Percentiles rank a stretch among this genome's conserved stretches.
Conservation (phyloP, 2,888 invertebrate genomes). For the Drosophila lacicola region DNA sequence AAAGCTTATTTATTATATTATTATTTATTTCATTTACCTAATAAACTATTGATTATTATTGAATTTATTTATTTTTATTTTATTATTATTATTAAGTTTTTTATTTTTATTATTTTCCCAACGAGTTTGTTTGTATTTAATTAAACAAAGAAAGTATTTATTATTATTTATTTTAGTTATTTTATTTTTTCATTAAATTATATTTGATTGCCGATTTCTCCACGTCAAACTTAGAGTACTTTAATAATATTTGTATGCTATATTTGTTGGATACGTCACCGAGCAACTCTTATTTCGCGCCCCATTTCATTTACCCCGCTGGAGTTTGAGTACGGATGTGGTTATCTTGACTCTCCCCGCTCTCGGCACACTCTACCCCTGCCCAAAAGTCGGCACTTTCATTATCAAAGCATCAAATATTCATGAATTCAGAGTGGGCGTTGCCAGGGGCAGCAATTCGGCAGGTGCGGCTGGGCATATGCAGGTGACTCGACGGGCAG, state of each 20-base stretch:
- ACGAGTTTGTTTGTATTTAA: too few species aligned
- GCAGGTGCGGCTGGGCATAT: not conserved
- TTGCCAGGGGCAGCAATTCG: not conserved
- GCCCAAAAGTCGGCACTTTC: conserved; percentile 30
- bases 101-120: too few species aligned
- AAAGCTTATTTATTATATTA: too few species aligned
- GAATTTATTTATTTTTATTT: too few species aligned
- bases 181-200: too few species aligned
- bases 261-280: conserved; percentile 1
- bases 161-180: too few species aligned
- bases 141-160: too few species aligned
- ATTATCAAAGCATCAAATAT: conserved; percentile 55
- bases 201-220: too few species aligned
- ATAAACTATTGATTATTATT: too few species aligned
- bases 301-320: not conserved
- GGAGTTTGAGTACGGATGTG: conserved; percentile 8
- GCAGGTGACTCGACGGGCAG: conserved; percentile 17
- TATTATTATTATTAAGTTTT: too few species aligned
- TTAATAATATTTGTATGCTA: not conserved
- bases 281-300: not conserved
- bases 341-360: conserved; percentile 2
- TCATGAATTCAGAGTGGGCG: conserved; percentile 37
- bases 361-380: not conserved
- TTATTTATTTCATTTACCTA: too few species aligned
- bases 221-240: not conserved